Percentiles rank a stretch among this genome's conserved stretches.
Evolutionary conservation across 1,140 invertebrate species (phyloP).

Genomic region (Drosophila tani): DNA sequence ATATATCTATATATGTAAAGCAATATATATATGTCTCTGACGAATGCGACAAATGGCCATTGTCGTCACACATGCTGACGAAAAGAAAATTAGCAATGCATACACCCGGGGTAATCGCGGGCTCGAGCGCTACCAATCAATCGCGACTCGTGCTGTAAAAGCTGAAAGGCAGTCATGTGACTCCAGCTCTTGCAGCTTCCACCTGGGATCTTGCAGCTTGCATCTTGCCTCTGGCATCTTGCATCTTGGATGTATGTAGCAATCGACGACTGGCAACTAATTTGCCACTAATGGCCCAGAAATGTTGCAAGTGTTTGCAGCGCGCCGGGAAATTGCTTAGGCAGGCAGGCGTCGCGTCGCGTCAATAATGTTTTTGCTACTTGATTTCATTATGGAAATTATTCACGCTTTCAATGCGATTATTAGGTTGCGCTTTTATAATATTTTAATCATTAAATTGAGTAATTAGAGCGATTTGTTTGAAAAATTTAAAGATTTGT

Average conservation of each 20-base stretch:
- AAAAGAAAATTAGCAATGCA: slow-evolving; percentile 34
- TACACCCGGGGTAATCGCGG: slow-evolving; percentile 12
- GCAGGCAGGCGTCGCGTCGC: slow-evolving; percentile 6
- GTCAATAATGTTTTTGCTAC: slow-evolving; percentile 25
- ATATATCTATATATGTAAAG: not conserved
- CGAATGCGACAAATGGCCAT: slow-evolving; percentile 22
- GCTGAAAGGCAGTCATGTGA: slow-evolving; percentile 26
- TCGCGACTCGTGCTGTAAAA: slow-evolving; percentile 20
- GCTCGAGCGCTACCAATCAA: slow-evolving; percentile 18
- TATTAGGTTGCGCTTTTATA: slow-evolving; percentile 6
- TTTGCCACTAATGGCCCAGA: slow-evolving; percentile 43
- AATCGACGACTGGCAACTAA: slow-evolving; percentile 24
- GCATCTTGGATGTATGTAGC: slow-evolving; percentile 12
- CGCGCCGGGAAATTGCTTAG: slow-evolving; percentile 29
- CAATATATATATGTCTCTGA: slow-evolving; percentile 10
- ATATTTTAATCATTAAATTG: not conserved
- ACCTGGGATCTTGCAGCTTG: slow-evolving; percentile 1
- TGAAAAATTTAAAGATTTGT: not conserved
- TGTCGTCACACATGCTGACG: slow-evolving; percentile 38
- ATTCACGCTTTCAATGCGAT: slow-evolving; percentile 33
- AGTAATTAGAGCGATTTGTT: not conserved
- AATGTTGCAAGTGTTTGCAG: slow-evolving; percentile 40
- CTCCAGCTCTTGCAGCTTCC: slow-evolving; percentile 11
- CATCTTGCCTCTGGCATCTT: slow-evolving; percentile 13
- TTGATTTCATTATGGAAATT: slow-evolving; percentile 46